Evolutionary conservation across 1,140 invertebrate species (phyloP).

Genomic region (Drosophila hydei): DNA sequence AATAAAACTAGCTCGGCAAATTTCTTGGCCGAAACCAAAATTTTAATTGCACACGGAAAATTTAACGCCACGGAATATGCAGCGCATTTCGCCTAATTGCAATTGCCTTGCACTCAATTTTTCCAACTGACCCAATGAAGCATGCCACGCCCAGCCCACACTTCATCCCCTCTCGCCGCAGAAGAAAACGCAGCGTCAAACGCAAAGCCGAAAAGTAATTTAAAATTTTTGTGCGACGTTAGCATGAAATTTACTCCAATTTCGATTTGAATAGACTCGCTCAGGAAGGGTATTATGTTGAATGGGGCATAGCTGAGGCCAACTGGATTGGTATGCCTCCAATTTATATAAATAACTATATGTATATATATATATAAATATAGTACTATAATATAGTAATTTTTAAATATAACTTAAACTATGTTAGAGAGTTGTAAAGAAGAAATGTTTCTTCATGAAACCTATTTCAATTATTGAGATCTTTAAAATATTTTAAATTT

Average conservation of each 20-base stretch:
- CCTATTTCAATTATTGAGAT: too few species aligned
- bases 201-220: conserved; percentile 61
- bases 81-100: conserved; percentile 69
- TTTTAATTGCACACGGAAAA: conserved; percentile 65
- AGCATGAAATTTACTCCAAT: conserved; percentile 39
- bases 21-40: conserved; percentile 46
- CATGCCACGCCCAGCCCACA: conserved; percentile 27
- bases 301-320: neutral
- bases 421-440: too few species aligned
- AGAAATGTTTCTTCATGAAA: too few species aligned
- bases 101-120: conserved; percentile 53
- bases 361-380: too few species aligned
- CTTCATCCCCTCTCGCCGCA: neutral
- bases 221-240: conserved; percentile 64
- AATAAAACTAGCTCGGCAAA: conserved; percentile 29
- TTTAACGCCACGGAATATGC: conserved; percentile 60
- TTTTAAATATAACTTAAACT: too few species aligned
- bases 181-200: conserved; percentile 45
- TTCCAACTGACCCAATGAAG: conserved; percentile 55
- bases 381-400: too few species aligned
- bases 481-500: too few species aligned
- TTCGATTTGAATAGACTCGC: conserved; percentile 24
- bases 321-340: too few species aligned
- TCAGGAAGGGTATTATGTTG: neutral
- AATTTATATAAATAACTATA: too few species aligned